Percentiles rank a stretch among this genome's conserved stretches.
Conservation (phyloP, 2,113 vertebrate species). For the Microtus ochrogaster region DNA sequence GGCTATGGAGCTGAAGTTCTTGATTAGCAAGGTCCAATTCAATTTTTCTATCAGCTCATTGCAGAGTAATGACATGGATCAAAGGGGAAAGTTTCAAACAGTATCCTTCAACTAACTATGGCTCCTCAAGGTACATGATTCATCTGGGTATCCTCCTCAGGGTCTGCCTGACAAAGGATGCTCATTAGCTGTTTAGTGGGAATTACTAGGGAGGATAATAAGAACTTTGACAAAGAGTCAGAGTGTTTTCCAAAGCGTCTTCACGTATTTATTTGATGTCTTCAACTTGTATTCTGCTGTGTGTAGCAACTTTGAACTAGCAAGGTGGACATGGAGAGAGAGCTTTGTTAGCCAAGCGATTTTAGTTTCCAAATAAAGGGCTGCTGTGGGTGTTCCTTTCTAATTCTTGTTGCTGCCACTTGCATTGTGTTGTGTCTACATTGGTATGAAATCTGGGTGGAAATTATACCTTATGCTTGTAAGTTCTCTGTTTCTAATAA, state of each 20-base stretch:
- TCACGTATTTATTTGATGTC: background rate
- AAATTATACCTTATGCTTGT: background rate
- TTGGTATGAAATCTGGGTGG: slow-evolving; percentile 53
- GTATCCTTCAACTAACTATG: background rate
- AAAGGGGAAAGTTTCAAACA: background rate
- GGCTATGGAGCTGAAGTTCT: background rate
- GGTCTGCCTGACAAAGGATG: background rate
- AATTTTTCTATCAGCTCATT: background rate
- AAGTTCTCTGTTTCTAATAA: slow-evolving; percentile 5
- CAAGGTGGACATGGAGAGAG: background rate
- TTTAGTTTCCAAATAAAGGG: background rate
- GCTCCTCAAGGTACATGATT: background rate
- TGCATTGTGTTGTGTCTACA: slow-evolving; percentile 6
- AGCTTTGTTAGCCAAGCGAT: background rate
- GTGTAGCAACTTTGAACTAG: background rate
- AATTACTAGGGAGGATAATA: background rate
- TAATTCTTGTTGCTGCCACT: background rate
- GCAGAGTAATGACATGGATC: background rate
- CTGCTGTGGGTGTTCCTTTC: background rate
- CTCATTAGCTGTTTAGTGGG: background rate
- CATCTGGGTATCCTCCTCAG: background rate
- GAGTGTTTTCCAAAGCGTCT: background rate
- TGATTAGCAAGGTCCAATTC: background rate
- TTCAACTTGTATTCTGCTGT: slow-evolving; percentile 9
- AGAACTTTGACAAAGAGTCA: background rate